A percentile compares a stretch with the other conserved stretches of the same genome.
Conservation (phyloP, 2,888 invertebrate species). For the Cosmia pyralina region DNA sequence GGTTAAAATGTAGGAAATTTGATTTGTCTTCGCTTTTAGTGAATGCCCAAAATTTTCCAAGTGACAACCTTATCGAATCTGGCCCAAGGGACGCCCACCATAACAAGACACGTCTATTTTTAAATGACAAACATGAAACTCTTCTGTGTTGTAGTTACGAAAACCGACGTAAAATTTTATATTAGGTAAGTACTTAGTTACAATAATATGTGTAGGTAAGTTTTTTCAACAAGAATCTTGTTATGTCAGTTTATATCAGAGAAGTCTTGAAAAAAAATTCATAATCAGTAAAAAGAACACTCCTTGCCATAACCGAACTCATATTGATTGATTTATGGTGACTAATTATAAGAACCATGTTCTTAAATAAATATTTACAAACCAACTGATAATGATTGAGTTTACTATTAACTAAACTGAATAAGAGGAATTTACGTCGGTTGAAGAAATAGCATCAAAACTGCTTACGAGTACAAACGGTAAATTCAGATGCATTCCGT, state of each 20-base stretch:
- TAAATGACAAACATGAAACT: conserved; percentile 29
- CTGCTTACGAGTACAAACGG: background rate
- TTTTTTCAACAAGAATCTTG: conserved; percentile 26
- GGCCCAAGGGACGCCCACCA: conserved; percentile 13
- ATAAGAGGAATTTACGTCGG: background rate
- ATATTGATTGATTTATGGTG: conserved; percentile 33
- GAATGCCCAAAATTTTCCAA: conserved; percentile 8
- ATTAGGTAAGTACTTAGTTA: background rate
- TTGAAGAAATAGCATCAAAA: background rate
- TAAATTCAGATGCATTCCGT: background rate
- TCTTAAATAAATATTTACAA: background rate
- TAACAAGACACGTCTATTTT: conserved; percentile 44
- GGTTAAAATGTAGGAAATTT: conserved; percentile 24
- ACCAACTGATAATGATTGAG: background rate
- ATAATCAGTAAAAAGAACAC: background rate
- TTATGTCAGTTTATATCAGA: background rate
- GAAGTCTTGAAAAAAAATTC: background rate
- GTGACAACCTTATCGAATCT: conserved; percentile 39
- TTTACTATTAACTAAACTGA: background rate
- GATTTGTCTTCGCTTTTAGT: conserved; percentile 11
- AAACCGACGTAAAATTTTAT: conserved; percentile 25
- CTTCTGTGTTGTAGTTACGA: conserved; percentile 16
- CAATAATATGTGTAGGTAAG: conserved; percentile 2
- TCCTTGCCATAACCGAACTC: background rate
- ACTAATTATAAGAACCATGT: background rate